Evolutionary conservation across 2,797 vertebrate species (phyloP), one percentile per base, ranked within the genome.

Genomic region (Karalla daura): DNA sequence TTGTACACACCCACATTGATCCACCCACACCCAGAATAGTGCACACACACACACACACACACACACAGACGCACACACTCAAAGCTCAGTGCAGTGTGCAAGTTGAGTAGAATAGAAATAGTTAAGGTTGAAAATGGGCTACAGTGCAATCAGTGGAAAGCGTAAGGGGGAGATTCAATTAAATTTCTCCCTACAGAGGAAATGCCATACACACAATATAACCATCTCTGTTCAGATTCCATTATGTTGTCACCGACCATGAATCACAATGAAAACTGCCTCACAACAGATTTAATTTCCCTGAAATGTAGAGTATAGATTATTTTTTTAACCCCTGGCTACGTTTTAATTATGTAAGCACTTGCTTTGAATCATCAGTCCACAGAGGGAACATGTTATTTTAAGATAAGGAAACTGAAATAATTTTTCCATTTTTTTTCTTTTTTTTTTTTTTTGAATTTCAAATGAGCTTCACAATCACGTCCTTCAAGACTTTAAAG

Each of bases 111-210:
- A 86, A 81, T 52, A 73, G 70, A 84, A 90, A 83, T 67, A 86
- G 74, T 84, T 66, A 62, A 83, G 80, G 70, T 83, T 88, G 63
- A 81, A 81, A 87, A 73, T 58, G 56, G 72, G 78, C 74, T 80
- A 60, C 59, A 64, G 80, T 81, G 83, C 86, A 90, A 89, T 92
- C 86, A 86, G 80, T 74, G 68, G 59, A 77, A 80, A 89, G 20
- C 63, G n/a, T n/a, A n/a, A 83, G 71, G 60, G 79, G 69, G 63
- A 76, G 78, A 88, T 90, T 91, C 83, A 92, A 90, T 92, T 90
- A 89, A 83, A 83, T 87, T 78, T 78, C 59, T 78, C 83, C 78
- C 75, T 64, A 69, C 71, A 60, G 81, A 87, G 80, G 64, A 88
- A 87, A 85, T 61, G 62, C 86, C 64, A 65, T 76, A 83, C 67